These are phyloP conservation scores for Saccopteryx leptura DNA, from an alignment of 2,113 vertebrate species.

Conservation along the genomic window DNA sequence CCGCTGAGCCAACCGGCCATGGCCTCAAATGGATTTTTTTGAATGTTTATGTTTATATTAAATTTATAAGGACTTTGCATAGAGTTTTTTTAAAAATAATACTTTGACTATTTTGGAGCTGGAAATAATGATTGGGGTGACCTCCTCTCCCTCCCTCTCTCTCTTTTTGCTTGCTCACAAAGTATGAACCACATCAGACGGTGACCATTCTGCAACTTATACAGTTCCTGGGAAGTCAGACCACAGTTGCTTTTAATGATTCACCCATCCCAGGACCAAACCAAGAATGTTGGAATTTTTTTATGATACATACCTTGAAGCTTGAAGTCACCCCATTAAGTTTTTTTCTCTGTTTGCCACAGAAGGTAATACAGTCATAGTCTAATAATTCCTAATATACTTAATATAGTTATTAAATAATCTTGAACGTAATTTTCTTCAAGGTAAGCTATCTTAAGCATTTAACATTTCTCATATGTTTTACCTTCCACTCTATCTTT, in stretches of 20 bases:
- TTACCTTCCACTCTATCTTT: background rate
- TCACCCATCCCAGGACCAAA: background rate
- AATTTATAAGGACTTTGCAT: background rate
- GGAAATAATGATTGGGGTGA: background rate
- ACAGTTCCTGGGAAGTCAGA: background rate
- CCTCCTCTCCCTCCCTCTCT: background rate
- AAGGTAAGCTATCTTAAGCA: background rate
- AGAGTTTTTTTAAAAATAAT: background rate
- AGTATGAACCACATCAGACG: background rate
- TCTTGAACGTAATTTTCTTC: background rate
- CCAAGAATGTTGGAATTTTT: constrained; percentile 4
- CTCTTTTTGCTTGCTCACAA: constrained; percentile 14
- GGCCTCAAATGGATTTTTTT: background rate
- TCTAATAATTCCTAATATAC: background rate
- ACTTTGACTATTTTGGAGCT: background rate
- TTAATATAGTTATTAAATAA: background rate
- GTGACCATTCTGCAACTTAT: background rate
- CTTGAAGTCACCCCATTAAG: background rate
- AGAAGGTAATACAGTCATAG: background rate
- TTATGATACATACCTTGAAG: constrained; percentile 11
- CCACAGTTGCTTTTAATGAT: constrained; percentile 44
- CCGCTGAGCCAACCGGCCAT: too few species aligned
- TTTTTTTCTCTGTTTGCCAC: background rate
- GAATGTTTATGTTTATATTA: background rate
- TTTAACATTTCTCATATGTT: background rate